Percentiles rank a stretch among this genome's conserved stretches.
Evolutionary conservation across 2,113 vertebrate species (phyloP).

Genomic region (Microcebus griseorufus): DNA sequence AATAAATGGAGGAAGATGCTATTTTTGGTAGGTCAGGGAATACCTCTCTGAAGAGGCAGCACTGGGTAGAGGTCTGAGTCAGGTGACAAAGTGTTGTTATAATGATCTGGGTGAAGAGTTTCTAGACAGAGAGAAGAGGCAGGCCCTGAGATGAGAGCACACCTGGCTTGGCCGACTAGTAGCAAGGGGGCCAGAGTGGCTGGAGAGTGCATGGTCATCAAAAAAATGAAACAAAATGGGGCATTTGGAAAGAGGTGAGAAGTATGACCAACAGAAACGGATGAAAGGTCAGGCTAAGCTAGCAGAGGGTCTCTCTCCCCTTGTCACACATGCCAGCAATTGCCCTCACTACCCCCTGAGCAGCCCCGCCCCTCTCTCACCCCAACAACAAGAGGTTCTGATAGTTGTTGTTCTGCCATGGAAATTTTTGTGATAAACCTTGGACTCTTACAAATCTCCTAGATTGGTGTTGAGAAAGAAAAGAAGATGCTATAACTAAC

Average conservation of each 20-base stretch:
- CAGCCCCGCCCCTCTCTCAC: background rate
- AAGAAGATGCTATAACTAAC: background rate
- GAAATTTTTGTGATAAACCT: background rate
- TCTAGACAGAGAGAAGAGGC: background rate
- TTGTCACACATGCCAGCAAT: background rate
- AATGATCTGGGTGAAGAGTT: background rate
- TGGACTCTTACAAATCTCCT: background rate
- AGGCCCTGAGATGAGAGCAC: background rate
- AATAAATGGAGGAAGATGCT: background rate
- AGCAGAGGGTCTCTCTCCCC: background rate
- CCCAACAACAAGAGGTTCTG: background rate
- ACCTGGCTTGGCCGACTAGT: rapidly evolving
- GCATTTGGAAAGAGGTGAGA: background rate
- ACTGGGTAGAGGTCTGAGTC: background rate
- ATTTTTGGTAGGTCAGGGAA: background rate
- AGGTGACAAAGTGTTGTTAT: background rate
- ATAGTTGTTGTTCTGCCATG: too few relatives aligned
- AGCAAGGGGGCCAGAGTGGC: background rate
- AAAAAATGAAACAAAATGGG: background rate
- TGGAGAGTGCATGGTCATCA: background rate
- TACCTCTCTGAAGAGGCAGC: background rate
- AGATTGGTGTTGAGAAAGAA: background rate
- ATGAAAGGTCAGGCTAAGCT: background rate
- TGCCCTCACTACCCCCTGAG: background rate
- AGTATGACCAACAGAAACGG: background rate